Percentiles rank a stretch among this genome's conserved stretches.
These are phyloP conservation scores for Syrrhaptes paradoxus DNA, from an alignment of 2,113 vertebrate species.

Conservation along the genomic window DNA sequence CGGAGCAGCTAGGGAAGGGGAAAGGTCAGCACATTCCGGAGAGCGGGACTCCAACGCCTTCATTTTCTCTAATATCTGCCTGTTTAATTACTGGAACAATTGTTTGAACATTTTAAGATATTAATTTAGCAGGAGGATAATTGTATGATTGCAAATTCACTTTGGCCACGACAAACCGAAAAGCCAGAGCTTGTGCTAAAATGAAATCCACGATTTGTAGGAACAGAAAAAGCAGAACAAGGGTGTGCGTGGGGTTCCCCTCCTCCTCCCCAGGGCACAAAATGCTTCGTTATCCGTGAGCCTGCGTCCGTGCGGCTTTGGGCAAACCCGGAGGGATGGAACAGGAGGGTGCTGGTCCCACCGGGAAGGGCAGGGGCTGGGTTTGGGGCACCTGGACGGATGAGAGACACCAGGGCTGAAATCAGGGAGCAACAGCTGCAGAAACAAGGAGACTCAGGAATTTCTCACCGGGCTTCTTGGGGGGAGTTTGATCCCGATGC, in stretches of 20 bases:
- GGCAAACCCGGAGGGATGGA: accelerated
- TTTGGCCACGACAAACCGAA: neutral
- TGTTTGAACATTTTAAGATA: conserved; percentile 72
- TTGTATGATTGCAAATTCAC: conserved; percentile 56
- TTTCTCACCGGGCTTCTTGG: neutral
- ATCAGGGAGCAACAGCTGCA: accelerated
- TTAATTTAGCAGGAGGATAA: conserved; percentile 65
- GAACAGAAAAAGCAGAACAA: neutral
- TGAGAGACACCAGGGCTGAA: neutral
- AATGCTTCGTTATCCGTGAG: neutral
- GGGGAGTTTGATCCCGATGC: accelerated
- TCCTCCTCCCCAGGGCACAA: neutral
- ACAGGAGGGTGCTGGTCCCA: accelerated
- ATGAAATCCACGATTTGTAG: neutral
- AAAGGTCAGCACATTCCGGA: conserved; percentile 68
- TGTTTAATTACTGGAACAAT: conserved; percentile 75
- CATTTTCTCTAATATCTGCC: conserved; percentile 59
- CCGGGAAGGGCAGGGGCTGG: accelerated
- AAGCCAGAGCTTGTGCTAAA: neutral
- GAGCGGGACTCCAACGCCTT: conserved; percentile 50
- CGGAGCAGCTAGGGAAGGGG: conserved; percentile 49
- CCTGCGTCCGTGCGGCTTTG: accelerated
- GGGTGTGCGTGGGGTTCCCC: too few species aligned
- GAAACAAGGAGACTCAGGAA: neutral
- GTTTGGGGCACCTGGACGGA: neutral